phyloP scores from a whole-genome alignment of 1,140 invertebrate genomes.

The Acromyrmex charruanus region DNA sequence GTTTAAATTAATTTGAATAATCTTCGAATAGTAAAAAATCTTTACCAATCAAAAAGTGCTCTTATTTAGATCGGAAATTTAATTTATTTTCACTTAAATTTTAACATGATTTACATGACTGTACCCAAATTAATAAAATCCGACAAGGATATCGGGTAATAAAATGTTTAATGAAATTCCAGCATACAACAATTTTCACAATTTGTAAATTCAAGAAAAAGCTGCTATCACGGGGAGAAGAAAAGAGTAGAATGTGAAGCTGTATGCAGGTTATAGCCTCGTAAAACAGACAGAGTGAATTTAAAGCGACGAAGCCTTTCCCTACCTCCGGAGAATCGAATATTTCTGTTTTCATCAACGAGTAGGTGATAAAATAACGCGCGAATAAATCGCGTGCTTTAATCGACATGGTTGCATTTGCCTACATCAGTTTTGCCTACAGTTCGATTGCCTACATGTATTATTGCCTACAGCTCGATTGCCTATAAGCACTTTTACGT shows the following conservation, averaged over 20 bases:
- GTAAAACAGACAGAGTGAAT: slow-evolving; percentile 74
- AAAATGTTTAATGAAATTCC: slow-evolving; percentile 40
- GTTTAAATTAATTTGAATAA: neutral
- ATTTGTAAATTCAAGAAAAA: slow-evolving; percentile 62
- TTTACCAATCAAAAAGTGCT: neutral
- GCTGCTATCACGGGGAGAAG: neutral
- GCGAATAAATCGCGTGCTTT: slow-evolving; percentile 49
- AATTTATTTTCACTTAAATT: slow-evolving; percentile 11
- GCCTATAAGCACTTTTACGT: no score
- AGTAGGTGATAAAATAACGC: slow-evolving; percentile 12
- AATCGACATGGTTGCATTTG: slow-evolving; percentile 23
- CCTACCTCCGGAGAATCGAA: neutral
- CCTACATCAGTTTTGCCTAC: no score
- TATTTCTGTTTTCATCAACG: slow-evolving; percentile 45
- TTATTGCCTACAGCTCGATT: no score
- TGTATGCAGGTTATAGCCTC: slow-evolving; percentile 59
- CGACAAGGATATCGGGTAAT: neutral
- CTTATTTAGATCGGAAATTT: neutral
- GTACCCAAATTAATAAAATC: slow-evolving; percentile 26
- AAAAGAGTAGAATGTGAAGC: slow-evolving; percentile 16
- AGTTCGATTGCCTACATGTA: no score
- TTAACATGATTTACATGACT: slow-evolving; percentile 9
- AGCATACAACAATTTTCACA: neutral
- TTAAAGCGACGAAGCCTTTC: slow-evolving; percentile 63
- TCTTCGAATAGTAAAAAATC: no score